Percentiles rank a stretch among this genome's conserved stretches.
phyloP scores from a whole-genome alignment of 2,797 vertebrate species.

The Chaetophractus vellerosus region DNA sequence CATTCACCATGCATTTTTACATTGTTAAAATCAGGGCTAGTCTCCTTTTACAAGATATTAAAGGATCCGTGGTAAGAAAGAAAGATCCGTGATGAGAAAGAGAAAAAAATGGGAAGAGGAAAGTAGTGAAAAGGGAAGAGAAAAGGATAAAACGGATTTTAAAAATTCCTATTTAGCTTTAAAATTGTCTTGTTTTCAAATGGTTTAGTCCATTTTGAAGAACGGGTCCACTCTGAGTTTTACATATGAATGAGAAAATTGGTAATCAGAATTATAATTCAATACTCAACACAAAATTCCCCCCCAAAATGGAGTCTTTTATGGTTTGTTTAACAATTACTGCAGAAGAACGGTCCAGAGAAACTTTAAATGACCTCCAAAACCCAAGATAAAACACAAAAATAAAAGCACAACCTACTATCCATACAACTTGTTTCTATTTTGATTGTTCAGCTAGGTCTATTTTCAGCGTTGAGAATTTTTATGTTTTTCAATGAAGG shows the following conservation, averaged over 20 bases:
- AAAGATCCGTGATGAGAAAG: neutral
- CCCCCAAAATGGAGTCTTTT: neutral
- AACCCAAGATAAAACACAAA: constrained; percentile 12
- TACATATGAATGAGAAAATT: neutral
- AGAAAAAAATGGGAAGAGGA: neutral
- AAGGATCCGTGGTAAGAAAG: neutral
- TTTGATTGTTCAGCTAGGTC: neutral
- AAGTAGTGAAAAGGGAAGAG: neutral
- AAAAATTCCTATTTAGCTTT: constrained; percentile 30
- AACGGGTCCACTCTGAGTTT: neutral
- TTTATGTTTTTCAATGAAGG: constrained; percentile 7
- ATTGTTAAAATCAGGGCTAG: constrained; percentile 9
- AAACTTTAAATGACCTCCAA: constrained; percentile 10
- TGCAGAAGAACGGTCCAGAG: neutral
- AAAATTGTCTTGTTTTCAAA: constrained; percentile 46
- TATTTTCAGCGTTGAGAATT: constrained; percentile 27
- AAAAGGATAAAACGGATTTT: neutral
- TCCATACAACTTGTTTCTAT: neutral
- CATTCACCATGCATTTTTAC: constrained; percentile 25
- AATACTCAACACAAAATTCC: neutral
- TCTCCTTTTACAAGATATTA: constrained; percentile 4
- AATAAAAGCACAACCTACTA: constrained; percentile 12
- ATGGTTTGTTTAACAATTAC: neutral
- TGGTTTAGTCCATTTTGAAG: constrained; percentile 12
- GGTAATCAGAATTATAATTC: neutral